Evolutionary conservation across 2,797 vertebrate species (phyloP).

Genomic region (Coendou prehensilis): DNA sequence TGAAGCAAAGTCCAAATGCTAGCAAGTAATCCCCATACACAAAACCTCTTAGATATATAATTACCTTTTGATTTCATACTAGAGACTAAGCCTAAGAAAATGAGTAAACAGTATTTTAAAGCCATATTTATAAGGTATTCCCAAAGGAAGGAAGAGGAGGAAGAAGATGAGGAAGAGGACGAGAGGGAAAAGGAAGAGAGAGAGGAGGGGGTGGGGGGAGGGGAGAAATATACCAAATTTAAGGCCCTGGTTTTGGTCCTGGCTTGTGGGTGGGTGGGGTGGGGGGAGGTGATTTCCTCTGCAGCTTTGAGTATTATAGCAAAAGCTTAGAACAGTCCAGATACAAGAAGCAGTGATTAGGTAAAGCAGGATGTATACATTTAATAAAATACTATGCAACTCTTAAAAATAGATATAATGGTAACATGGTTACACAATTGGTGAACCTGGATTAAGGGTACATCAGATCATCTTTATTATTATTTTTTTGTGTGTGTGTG

Average conservation of each 20-base stretch:
- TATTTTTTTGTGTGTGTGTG: not conserved
- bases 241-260: not conserved
- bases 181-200: not conserved
- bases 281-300: not conserved
- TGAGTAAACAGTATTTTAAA: not conserved
- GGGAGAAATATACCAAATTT: not conserved
- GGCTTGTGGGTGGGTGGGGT: not conserved
- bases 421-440: not conserved
- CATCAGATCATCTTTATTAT: not conserved
- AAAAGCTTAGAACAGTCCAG: not conserved
- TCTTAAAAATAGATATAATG: not conserved
- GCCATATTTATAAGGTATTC: not conserved
- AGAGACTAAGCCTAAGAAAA: constrained; percentile 22
- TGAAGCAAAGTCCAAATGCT: not conserved
- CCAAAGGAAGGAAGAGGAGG: not conserved
- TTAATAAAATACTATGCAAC: not conserved
- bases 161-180: not conserved
- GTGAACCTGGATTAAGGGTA: not conserved
- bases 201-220: no score
- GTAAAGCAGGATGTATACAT: not conserved
- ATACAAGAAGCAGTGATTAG: not conserved
- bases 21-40: not conserved
- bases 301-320: not conserved
- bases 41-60: not conserved
- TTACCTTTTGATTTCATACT: not conserved